Evolutionary conservation across 1,140 invertebrate genomes (phyloP).

Genomic region (Brachionus manjavacas): DNA sequence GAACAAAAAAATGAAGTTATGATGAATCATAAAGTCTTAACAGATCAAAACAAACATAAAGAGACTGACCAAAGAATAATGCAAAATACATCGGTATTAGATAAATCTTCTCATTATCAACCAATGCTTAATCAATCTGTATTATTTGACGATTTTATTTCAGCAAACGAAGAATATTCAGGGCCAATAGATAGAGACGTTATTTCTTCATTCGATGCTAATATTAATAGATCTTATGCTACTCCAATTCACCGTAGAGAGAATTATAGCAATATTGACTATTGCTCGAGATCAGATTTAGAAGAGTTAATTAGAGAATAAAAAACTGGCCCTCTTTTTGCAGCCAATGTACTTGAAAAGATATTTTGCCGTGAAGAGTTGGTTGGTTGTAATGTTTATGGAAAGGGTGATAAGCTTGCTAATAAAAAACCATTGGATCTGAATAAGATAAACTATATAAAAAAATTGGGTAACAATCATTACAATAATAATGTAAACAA

Average conservation of each 20-base stretch:
- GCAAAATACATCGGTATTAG: too few species aligned
- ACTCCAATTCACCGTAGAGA: background rate
- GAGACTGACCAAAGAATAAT: too few species aligned
- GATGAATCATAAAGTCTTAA: too few species aligned
- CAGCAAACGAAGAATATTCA: too few species aligned
- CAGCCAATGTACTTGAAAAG: background rate
- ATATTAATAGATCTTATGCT: too few species aligned
- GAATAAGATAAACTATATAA: background rate
- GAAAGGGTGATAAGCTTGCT: background rate
- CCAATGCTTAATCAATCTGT: too few species aligned
- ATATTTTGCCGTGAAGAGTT: background rate
- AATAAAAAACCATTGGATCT: background rate
- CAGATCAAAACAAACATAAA: too few species aligned
- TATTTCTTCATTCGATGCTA: too few species aligned
- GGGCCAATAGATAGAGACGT: too few species aligned
- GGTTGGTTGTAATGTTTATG: constrained; percentile 18
- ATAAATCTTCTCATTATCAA: too few species aligned
- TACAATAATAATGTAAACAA: background rate
- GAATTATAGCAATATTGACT: background rate
- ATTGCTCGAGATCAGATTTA: background rate
- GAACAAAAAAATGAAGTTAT: too few species aligned
- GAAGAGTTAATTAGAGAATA: background rate
- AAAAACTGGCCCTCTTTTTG: background rate
- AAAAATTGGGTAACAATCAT: background rate
- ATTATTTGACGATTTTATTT: too few species aligned